Evolutionary conservation across 2,888 invertebrate species (phyloP).

Genomic region (Chloromyia formosa): DNA sequence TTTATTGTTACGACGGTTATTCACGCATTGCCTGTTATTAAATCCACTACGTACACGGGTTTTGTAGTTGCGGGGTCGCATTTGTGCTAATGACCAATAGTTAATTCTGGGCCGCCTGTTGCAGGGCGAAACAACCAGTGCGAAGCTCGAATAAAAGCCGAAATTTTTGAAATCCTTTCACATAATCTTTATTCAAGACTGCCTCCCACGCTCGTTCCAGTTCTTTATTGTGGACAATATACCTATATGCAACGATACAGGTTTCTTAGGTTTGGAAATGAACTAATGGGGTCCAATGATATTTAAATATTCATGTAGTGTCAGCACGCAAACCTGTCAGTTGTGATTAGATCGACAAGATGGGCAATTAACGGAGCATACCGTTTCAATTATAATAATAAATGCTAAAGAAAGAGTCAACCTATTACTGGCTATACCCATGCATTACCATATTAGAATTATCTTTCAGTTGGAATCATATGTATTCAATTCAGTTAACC

Average conservation of each 20-base stretch:
- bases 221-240: neutral
- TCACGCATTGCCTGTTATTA: constrained; percentile 40
- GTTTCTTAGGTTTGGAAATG: neutral
- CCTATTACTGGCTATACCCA: no score
- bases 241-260: neutral
- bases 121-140: neutral
- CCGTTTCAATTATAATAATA: neutral
- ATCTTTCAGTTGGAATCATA: no score
- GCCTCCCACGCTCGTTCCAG: neutral
- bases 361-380: constrained; percentile 9
- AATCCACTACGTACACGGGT: constrained; percentile 26
- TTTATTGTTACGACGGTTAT: constrained; percentile 40
- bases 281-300: constrained; percentile 11
- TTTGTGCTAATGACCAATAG: neutral
- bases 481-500: no score
- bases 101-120: neutral
- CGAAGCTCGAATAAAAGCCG: neutral
- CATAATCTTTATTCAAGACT: neutral
- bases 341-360: constrained; percentile 22
- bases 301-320: constrained; percentile 13
- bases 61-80: neutral
- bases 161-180: neutral
- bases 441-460: no score
- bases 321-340: constrained; percentile 17
- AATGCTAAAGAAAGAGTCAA: no score